These are phyloP conservation scores for Squalus acanthias DNA, from an alignment of 2,797 vertebrate genomes.

Conservation along the genomic window DNA sequence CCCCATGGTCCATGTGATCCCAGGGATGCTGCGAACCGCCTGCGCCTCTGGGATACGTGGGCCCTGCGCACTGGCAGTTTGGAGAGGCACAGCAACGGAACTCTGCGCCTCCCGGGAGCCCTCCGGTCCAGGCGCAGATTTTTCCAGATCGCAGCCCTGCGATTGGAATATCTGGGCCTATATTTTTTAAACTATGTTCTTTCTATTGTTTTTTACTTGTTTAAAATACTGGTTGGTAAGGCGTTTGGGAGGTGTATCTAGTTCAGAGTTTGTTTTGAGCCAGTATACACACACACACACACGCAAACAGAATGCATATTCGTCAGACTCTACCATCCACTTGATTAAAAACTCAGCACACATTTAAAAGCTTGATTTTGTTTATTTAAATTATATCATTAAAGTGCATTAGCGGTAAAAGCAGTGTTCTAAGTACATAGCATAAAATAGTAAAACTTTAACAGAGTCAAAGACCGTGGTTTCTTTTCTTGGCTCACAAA, in stretches of 20 bases:
- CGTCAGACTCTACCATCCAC: not conserved
- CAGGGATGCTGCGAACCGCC: too few relatives aligned
- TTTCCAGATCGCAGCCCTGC: too few relatives aligned
- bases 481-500: not conserved
- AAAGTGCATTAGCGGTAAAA: not conserved
- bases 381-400: not conserved
- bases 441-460: not conserved
- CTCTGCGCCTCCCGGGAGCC: too few relatives aligned
- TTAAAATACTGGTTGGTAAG: not conserved
- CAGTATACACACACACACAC: not conserved
- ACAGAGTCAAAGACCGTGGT: not conserved
- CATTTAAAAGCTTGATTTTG: not conserved
- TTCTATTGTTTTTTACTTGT: not conserved
- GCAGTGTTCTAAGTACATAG: not conserved
- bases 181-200: not conserved
- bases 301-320: not conserved
- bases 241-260: not conserved
- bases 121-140: too few relatives aligned
- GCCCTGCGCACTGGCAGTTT: too few relatives aligned
- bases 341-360: not conserved
- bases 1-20: too few relatives aligned
- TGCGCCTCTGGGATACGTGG: too few relatives aligned
- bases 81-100: too few relatives aligned
- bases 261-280: not conserved
- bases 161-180: too few relatives aligned